phyloP scores from a whole-genome alignment of 2,113 vertebrate species.

The Fregata magnificens region DNA sequence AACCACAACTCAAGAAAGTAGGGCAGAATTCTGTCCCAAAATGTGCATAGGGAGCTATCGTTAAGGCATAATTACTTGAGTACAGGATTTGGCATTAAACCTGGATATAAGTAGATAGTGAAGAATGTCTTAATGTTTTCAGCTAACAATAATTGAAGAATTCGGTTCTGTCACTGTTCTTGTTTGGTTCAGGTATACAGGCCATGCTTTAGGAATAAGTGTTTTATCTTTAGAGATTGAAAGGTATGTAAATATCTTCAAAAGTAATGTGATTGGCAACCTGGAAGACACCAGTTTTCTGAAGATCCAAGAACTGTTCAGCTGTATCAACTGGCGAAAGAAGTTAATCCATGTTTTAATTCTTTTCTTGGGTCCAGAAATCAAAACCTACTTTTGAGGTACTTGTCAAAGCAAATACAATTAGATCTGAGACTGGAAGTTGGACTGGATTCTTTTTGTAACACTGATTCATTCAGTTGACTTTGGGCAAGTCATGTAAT shows the following conservation, averaged over 20 bases:
- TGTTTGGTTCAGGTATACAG: not conserved
- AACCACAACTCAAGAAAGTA: not conserved
- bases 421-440: not conserved
- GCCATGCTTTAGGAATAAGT: not conserved
- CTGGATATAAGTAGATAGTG: not conserved
- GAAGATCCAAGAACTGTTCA: constrained; percentile 5
- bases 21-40: not conserved
- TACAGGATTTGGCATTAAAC: not conserved
- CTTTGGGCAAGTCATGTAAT: constrained; percentile 4
- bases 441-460: not conserved
- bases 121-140: not conserved
- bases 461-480: not conserved
- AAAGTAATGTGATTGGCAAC: not conserved
- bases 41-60: not conserved
- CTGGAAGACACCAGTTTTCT: not conserved
- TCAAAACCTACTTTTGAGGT: not conserved
- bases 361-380: not conserved
- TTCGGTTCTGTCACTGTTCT: not conserved
- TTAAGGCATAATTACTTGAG: not conserved
- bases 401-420: not conserved
- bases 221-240: not conserved
- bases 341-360: not conserved
- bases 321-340: not conserved
- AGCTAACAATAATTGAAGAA: not conserved
- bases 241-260: not conserved